Base-by-base conservation (phyloP, 1,140 invertebrate species). In the Euura saliciscinereae region DNA sequence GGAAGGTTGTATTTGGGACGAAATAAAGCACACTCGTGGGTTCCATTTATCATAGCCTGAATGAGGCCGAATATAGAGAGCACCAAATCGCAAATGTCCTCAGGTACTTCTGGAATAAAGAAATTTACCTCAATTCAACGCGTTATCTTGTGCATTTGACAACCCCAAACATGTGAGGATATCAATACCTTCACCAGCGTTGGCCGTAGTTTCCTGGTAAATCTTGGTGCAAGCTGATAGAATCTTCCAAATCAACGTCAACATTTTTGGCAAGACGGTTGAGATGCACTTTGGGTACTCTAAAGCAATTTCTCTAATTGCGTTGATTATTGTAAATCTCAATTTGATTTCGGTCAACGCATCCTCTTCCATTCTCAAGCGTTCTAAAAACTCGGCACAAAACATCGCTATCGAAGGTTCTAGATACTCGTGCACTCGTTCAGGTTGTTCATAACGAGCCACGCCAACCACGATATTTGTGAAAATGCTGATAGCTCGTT, bases 1-100 rank as follows among this genome's bases (percentile, higher is more conserved):
- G 93, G 88, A 43, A 94, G 84, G 13, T 88, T 90, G 71, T 90
- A 87, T n/a, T n/a, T n/a, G n/a, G n/a, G n/a, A n/a, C n/a, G n/a
- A n/a, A n/a, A n/a, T n/a, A n/a, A n/a, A n/a, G n/a, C n/a, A n/a
- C n/a, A n/a, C n/a, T n/a, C n/a, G n/a, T n/a, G n/a, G n/a, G n/a
- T n/a, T n/a, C n/a, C n/a, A n/a, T n/a, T n/a, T n/a, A n/a, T n/a
- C n/a, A n/a, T n/a, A n/a, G n/a, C n/a, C n/a, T n/a, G n/a, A 13
- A 95, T 91, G 78, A 95, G 94, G 80, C 95, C 94, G 78, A 96
- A 94, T 44, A 94, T 92, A 69, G 91, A 90, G 78, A 93, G 92
- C n/a, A 95, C 91, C 44, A 95, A 86, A 74, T 91, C 93, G 77
- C 93, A 92, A 80, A 94, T 93, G 68, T 93, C 92, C 7, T n/a